Percentiles rank a stretch among this genome's conserved stretches.
Evolutionary conservation across 2,888 invertebrate species (phyloP).

Genomic region (Rhaphigaster nebulosa): DNA sequence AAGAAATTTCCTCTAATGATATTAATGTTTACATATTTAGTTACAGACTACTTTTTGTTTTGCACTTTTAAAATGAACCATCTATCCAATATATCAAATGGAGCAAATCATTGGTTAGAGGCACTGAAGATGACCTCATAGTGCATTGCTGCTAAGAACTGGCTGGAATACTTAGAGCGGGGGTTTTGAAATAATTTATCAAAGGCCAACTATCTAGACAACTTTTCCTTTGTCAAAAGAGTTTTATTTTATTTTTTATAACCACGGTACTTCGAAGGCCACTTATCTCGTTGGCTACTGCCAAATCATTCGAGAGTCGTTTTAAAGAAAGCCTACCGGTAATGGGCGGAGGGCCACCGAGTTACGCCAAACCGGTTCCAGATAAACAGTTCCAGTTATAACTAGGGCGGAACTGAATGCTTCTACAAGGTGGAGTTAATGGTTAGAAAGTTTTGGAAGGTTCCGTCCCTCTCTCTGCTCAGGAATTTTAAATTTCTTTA

Average conservation of each 20-base stretch:
- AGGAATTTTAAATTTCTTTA: not conserved
- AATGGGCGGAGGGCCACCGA: not conserved
- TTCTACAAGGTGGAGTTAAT: not conserved
- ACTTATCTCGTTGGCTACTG: not conserved
- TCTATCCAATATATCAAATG: too few species aligned
- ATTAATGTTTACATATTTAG: too few species aligned
- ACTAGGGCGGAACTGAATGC: constrained; percentile 12
- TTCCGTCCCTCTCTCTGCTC: not conserved
- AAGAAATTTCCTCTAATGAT: too few species aligned
- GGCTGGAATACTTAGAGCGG: too few species aligned
- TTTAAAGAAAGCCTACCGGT: not conserved
- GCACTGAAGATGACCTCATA: too few species aligned
- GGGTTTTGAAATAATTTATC: too few species aligned
- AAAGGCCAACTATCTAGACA: too few species aligned
- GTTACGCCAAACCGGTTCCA: not conserved
- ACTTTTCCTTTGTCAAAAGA: too few species aligned
- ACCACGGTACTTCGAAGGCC: not conserved
- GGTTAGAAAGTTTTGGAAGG: not conserved
- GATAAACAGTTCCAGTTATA: not conserved
- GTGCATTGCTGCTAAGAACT: too few species aligned
- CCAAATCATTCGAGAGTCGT: not conserved
- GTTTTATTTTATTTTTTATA: not conserved
- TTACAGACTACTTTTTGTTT: too few species aligned
- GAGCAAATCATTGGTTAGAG: too few species aligned
- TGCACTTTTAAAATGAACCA: too few species aligned